Evolutionary conservation across 2,888 invertebrate genomes (phyloP).

Genomic region (Diaprepes abbreviatus): DNA sequence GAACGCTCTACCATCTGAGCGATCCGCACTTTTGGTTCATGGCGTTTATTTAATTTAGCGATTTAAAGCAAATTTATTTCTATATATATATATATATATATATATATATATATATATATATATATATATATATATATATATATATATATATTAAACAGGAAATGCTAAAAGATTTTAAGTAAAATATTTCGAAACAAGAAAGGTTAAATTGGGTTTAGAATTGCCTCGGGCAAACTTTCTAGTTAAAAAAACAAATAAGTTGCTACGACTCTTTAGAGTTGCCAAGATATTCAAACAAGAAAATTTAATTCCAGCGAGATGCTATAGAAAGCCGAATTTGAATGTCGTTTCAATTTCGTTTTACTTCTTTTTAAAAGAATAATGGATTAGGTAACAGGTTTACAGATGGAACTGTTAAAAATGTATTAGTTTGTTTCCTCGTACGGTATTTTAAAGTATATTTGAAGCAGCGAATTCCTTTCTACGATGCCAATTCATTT

Average conservation of each 20-base stretch:
- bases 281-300: conserved; percentile 27
- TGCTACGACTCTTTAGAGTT: conserved; percentile 15
- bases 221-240: conserved; percentile 3
- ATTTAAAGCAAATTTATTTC: too few species aligned
- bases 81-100: too few species aligned
- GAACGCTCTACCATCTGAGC: too few species aligned
- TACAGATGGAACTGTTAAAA: conserved; percentile 21
- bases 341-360: conserved; percentile 42
- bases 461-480: neutral
- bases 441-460: conserved; percentile 5
- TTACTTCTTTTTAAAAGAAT: conserved; percentile 34
- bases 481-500: neutral
- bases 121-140: neutral
- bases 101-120: too few species aligned
- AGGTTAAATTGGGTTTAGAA: neutral
- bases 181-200: neutral
- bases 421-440: conserved; percentile 18
- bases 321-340: conserved; percentile 36
- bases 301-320: conserved; percentile 22
- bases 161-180: neutral
- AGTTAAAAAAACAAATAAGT: conserved; percentile 13
- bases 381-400: conserved; percentile 22
- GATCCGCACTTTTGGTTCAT: too few species aligned
- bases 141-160: neutral
- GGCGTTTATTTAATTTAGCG: too few species aligned